These are phyloP conservation scores for Plectropomus leopardus DNA, from an alignment of 2,113 vertebrate species.

Conservation along the genomic window DNA sequence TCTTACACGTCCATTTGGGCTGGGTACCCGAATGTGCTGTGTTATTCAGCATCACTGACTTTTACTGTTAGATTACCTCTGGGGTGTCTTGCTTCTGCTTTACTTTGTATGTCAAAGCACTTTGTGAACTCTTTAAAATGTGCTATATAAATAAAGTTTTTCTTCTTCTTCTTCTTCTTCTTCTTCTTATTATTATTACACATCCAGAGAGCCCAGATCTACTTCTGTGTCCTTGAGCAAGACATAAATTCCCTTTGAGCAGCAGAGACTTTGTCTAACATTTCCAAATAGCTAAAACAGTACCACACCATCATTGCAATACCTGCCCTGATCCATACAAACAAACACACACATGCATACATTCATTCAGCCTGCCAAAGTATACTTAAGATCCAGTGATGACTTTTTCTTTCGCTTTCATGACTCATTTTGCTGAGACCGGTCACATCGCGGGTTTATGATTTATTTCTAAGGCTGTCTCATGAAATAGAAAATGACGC, in stretches of 20 bases:
- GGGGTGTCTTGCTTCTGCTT: too few relatives aligned
- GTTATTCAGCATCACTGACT: too few relatives aligned
- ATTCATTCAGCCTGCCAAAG: not conserved
- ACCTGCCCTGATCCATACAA: not conserved
- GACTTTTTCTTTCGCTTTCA: slow-evolving; percentile 37
- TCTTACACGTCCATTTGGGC: too few relatives aligned
- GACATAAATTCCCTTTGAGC: not conserved
- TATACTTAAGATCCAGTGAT: not conserved
- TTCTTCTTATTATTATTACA: too few relatives aligned
- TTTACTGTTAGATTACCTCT: too few relatives aligned
- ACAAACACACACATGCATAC: not conserved
- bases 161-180: too few relatives aligned
- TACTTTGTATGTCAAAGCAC: too few relatives aligned
- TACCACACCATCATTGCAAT: slow-evolving; percentile 18
- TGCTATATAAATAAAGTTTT: too few relatives aligned
- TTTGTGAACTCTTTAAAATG: too few relatives aligned
- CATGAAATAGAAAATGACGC: slow-evolving; percentile 66
- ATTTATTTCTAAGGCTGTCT: slow-evolving; percentile 57
- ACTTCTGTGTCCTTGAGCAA: not conserved
- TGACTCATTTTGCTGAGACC: slow-evolving; percentile 35
- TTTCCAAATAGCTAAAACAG: slow-evolving; percentile 35
- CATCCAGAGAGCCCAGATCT: not conserved
- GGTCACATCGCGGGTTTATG: slow-evolving; percentile 29
- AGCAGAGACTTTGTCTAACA: not conserved
- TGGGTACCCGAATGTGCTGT: too few relatives aligned